Conservation (phyloP, 2,888 invertebrate species). For the Petrolisthes cinctipes region DNA sequence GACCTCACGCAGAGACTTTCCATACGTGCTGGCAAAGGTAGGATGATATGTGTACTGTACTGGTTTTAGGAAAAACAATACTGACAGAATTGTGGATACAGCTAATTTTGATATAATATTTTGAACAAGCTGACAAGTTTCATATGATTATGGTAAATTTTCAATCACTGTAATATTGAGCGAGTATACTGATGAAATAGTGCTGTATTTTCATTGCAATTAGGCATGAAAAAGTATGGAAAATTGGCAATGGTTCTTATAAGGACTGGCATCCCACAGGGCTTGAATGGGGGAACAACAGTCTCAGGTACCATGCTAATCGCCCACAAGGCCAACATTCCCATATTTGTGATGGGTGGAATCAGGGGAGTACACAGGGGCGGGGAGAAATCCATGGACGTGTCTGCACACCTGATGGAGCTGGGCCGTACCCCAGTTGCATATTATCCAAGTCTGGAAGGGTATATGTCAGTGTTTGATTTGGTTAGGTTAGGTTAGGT, state of each 20-base stretch:
- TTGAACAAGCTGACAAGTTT: no score
- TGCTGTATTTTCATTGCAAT: constrained; percentile 3
- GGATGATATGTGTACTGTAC: not conserved
- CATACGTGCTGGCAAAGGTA: constrained; percentile 79
- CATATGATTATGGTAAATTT: no score
- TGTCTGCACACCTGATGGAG: constrained; percentile 95
- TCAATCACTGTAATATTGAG: no score
- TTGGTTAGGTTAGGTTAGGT: no score
- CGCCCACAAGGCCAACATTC: constrained; percentile 85
- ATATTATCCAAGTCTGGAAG: no score
- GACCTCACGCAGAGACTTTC: constrained; percentile 88
- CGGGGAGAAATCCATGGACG: constrained; percentile 87
- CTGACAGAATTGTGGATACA: no score
- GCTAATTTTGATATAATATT: no score
- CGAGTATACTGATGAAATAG: no score
- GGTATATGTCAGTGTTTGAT: no score
- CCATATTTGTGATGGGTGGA: constrained; percentile 89
- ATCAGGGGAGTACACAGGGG: constrained; percentile 95
- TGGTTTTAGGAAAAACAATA: no score
- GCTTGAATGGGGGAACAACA: constrained; percentile 90
- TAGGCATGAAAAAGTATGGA: not conserved
- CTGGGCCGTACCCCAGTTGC: constrained; percentile 86
- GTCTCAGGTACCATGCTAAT: constrained; percentile 93
- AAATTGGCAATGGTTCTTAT: not conserved
- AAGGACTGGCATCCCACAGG: constrained; percentile 67